Percentiles rank a stretch among this genome's conserved stretches.
phyloP scores from a whole-genome alignment of 2,888 invertebrate genomes.

The Chaitophorus viminalis region DNA sequence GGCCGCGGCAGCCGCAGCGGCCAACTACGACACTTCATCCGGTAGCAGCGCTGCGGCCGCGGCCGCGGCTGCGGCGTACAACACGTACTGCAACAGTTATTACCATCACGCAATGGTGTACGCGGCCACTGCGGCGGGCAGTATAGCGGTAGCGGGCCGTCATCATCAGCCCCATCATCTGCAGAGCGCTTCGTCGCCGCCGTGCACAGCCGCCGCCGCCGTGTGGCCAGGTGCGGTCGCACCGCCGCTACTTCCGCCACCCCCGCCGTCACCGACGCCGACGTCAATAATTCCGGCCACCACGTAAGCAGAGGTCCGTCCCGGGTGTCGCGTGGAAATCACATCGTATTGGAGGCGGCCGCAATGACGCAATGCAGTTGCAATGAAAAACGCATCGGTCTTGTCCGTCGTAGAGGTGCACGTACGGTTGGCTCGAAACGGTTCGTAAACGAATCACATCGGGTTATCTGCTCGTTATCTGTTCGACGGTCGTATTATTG shows the following conservation, averaged over 20 bases:
- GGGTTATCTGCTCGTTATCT: too few relatives aligned
- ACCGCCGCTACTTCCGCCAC: neutral
- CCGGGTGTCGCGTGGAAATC: neutral
- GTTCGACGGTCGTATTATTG: too few relatives aligned
- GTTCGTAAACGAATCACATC: too few relatives aligned
- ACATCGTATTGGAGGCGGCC: too few relatives aligned
- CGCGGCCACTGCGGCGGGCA: slow-evolving; percentile 50
- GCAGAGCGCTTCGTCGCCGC: slow-evolving; percentile 28
- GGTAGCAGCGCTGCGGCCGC: slow-evolving; percentile 30
- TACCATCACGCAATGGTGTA: slow-evolving; percentile 60
- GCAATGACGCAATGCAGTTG: too few relatives aligned
- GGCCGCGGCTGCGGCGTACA: slow-evolving; percentile 45
- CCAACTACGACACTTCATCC: neutral
- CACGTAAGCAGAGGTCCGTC: neutral
- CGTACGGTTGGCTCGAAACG: too few relatives aligned
- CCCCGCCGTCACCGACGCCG: neutral
- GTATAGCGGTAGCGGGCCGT: slow-evolving; percentile 33
- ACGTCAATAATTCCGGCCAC: neutral
- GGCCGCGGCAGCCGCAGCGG: neutral
- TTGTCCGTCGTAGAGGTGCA: too few relatives aligned
- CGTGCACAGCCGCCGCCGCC: neutral
- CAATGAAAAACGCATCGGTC: too few relatives aligned
- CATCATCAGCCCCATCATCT: slow-evolving; percentile 35
- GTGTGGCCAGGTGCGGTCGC: slow-evolving; percentile 10
- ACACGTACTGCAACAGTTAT: slow-evolving; percentile 60